Conservation (phyloP, 1,140 invertebrate species). For the Limonius californicus region DNA sequence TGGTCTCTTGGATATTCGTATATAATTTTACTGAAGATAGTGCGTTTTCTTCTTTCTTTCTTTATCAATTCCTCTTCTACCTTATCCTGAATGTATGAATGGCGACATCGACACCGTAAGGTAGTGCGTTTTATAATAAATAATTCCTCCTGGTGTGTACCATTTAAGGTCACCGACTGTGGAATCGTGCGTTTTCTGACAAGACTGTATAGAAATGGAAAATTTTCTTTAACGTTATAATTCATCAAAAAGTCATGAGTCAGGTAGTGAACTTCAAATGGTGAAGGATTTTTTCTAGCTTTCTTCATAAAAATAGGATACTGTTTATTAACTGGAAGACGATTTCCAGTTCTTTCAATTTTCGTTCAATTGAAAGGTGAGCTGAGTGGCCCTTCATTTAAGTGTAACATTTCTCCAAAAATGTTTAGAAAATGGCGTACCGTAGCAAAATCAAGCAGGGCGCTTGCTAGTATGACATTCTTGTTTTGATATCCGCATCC, state of each 20-base stretch:
- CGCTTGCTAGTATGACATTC: no score
- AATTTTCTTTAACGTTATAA: neutral
- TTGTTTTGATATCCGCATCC: no score
- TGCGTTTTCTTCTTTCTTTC: no score
- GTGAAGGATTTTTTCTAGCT: conserved; percentile 29
- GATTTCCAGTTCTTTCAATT: conserved; percentile 28
- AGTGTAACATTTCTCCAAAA: conserved; percentile 35
- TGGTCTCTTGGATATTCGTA: neutral
- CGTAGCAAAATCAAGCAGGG: no score
- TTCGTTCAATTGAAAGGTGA: conserved; percentile 35
- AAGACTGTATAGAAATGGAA: neutral
- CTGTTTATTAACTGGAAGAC: conserved; percentile 23
- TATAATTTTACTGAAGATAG: neutral
- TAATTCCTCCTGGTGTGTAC: neutral
- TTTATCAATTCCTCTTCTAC: no score
- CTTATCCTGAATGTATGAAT: no score
- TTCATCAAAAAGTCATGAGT: conserved; percentile 20
- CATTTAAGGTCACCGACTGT: neutral
- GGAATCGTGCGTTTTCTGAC: neutral
- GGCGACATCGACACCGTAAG: no score
- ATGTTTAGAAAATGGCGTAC: no score
- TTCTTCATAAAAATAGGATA: conserved; percentile 26
- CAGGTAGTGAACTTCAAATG: conserved; percentile 24
- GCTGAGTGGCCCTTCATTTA: conserved; percentile 42
- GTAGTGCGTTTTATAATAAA: neutral